A percentile compares a stretch with the other conserved stretches of the same genome.
Conservation (phyloP, 2,888 invertebrate genomes). For the Imbricaverruca yamaguchii region DNA sequence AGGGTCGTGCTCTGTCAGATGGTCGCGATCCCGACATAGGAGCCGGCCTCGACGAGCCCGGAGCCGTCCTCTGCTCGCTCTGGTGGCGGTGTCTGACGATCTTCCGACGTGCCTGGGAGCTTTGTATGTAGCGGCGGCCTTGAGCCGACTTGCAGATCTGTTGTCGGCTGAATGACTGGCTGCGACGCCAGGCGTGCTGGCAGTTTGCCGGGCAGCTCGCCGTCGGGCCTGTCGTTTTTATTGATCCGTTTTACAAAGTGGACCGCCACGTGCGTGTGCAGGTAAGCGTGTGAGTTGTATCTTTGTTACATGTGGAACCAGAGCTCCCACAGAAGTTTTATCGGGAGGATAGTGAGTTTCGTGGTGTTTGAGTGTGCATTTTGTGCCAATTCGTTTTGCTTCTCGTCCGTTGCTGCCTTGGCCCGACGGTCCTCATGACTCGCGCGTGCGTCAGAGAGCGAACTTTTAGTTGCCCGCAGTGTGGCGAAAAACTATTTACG, state of each 20-base stretch:
- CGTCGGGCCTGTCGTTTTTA: background rate
- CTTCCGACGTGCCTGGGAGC: background rate
- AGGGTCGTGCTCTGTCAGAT: too few relatives aligned
- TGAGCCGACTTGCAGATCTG: background rate
- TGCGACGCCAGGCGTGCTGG: background rate
- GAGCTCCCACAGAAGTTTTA: constrained; percentile 1
- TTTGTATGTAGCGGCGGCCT: background rate
- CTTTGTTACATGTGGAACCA: background rate
- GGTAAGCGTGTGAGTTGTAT: background rate
- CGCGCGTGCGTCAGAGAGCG: too few relatives aligned
- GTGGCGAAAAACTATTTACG: too few relatives aligned
- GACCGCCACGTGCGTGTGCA: background rate
- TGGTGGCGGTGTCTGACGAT: background rate
- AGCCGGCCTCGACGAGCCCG: too few relatives aligned
- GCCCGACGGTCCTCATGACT: too few relatives aligned
- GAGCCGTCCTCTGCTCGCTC: background rate
- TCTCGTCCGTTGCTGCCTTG: background rate
- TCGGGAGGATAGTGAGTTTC: background rate
- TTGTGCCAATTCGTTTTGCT: constrained; percentile 9
- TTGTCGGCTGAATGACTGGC: background rate
- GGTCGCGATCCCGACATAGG: too few relatives aligned
- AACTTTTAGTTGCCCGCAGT: too few relatives aligned
- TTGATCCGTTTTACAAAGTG: background rate
- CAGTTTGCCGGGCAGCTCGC: background rate
- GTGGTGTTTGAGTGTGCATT: background rate